Base-by-base conservation (phyloP, 2,797 vertebrate genomes). In the Malurus splendens region DNA sequence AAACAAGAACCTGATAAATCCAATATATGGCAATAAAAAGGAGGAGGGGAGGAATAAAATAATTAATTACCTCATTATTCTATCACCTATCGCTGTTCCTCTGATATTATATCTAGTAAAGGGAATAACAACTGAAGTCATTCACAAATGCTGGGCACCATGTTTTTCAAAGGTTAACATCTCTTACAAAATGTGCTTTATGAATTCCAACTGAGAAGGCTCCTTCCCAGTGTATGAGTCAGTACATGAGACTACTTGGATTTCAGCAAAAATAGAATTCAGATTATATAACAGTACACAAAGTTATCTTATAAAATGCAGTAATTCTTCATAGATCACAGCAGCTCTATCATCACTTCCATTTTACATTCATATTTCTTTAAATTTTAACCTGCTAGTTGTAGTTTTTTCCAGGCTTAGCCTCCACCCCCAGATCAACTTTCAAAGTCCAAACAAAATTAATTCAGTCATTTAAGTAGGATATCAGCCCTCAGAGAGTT, bases 21-120 rank as follows among this genome's bases (percentile, higher is more conserved):
- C 91, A 94, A 84, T 85, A 91, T 83, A 93, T 0, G 54, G 89
- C 90, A 95, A 91, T 68, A 91, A 89, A 89, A 80, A 83, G 71
- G 86, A 87, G 67, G 60, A 72, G 87, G 52, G 91, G 80, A 75
- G 78, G 89, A 96, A 96, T 92, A 96, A 94, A 93, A 97, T 71
- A 94, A 95, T 94, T 92, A 93, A 96, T 99, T 99, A 99, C 99
- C 99, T 99, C 98, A 98, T 99, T 98, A 99, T 99, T 97, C 99
- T 99, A 99, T 99, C 99, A 97, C 98, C 98, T 98, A 99, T 97
- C 95, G 99, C 98, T 96, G 99, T 98, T 98, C 98, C 98, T 98
- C 98, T 98, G 98, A 98, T 97, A 99, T 98, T 98, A 98, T 98
- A 98, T 98, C 98, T 99, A 98, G 92, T 96, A 97, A 97, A 96